Conservation (phyloP, 2,797 vertebrate species). For the Psittacula echo region DNA sequence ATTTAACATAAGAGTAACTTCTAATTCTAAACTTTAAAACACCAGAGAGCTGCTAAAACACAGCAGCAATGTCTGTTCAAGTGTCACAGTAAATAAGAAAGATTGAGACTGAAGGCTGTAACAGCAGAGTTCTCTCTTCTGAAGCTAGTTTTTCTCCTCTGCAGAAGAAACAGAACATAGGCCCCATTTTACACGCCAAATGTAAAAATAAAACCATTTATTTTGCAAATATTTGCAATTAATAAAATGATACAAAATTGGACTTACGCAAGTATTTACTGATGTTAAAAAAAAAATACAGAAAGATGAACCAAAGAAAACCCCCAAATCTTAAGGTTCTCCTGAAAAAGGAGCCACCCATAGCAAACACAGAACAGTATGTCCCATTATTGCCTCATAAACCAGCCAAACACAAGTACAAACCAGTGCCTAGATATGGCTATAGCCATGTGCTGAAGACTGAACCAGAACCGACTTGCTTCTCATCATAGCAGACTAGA, state of each 20-base stretch:
- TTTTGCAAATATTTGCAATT: neutral
- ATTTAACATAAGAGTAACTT: neutral
- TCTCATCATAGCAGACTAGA: neutral
- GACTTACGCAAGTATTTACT: neutral
- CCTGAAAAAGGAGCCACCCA: neutral
- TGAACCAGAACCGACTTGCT: neutral
- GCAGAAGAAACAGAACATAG: neutral
- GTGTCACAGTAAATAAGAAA: neutral
- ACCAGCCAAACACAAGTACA: neutral
- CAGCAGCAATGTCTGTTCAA: neutral
- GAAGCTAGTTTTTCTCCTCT: neutral
- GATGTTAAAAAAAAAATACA: neutral
- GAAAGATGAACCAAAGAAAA: neutral
- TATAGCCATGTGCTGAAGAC: neutral
- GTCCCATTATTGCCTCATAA: neutral
- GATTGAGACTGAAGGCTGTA: neutral
- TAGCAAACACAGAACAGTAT: neutral
- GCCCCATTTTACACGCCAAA: neutral
- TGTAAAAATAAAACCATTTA: neutral
- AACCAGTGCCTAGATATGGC: neutral
- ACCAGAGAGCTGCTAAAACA: slow-evolving; percentile 24
- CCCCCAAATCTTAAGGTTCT: neutral
- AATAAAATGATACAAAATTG: neutral
- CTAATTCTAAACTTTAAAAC: slow-evolving; percentile 1
- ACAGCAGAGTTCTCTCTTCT: neutral